These are phyloP conservation scores for Atta texana DNA, from an alignment of 1,140 invertebrate genomes.

Conservation along the genomic window DNA sequence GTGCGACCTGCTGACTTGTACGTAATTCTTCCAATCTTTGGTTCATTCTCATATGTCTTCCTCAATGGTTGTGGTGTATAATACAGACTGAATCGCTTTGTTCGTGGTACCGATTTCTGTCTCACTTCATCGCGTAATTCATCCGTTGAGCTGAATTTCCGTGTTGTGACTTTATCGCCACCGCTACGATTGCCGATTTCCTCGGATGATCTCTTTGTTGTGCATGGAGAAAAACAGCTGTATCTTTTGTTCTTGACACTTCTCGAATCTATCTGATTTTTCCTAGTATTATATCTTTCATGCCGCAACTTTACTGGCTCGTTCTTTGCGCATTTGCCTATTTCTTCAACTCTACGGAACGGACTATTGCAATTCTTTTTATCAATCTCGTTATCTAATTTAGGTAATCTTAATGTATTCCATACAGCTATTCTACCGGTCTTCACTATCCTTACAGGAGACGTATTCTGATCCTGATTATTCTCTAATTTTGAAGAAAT, in stretches of 20 bases:
- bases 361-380: conserved; percentile 23
- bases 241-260: conserved; percentile 72
- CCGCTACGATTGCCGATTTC: conserved; percentile 3
- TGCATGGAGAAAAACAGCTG: conserved; percentile 73
- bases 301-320: conserved; percentile 75
- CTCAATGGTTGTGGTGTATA: conserved; percentile 81
- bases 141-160: conserved; percentile 81
- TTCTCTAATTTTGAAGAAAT: conserved; percentile 23
- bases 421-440: neutral
- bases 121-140: conserved; percentile 77
- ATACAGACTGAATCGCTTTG: conserved; percentile 81
- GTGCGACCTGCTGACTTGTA: conserved; percentile 55
- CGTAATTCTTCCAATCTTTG: conserved; percentile 66
- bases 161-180: conserved; percentile 16
- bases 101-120: conserved; percentile 64
- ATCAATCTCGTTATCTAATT: neutral
- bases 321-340: conserved; percentile 66
- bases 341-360: conserved; percentile 43
- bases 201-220: conserved; percentile 64
- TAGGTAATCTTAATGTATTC: conserved; percentile 16
- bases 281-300: conserved; percentile 65
- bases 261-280: conserved; percentile 31
- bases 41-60: conserved; percentile 80
- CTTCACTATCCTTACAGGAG: conserved; percentile 23
- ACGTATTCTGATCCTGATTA: conserved; percentile 43